These are phyloP conservation scores for Sinosuthora webbiana DNA, from an alignment of 2,113 vertebrate genomes.

Conservation along the genomic window DNA sequence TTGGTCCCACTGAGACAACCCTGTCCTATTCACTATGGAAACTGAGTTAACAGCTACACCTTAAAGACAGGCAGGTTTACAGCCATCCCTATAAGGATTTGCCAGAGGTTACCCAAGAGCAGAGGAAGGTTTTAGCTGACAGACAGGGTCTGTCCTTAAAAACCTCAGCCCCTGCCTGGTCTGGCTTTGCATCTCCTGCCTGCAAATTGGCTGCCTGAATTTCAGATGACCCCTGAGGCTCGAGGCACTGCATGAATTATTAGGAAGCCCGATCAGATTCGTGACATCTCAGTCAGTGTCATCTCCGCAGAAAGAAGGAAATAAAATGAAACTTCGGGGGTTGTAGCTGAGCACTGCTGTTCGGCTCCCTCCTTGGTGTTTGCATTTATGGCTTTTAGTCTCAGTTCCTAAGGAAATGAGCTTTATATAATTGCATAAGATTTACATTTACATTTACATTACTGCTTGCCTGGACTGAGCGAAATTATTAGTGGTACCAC, in stretches of 20 bases:
- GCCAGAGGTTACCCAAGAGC: background rate
- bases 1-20: background rate
- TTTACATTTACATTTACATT: background rate
- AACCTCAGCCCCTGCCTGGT: background rate
- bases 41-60: background rate
- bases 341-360: background rate
- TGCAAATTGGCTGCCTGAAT: constrained; percentile 35
- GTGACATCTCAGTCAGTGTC: constrained; percentile 9
- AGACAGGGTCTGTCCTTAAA: constrained; percentile 6
- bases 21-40: background rate
- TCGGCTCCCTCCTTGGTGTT: background rate
- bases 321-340: background rate
- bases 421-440: fast-evolving
- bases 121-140: background rate
- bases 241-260: background rate
- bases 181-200: background rate
- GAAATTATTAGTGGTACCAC: background rate
- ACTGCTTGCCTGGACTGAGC: background rate
- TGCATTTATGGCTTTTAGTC: background rate
- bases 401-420: background rate
- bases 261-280: background rate
- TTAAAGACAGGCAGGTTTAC: background rate
- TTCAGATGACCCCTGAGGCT: constrained; percentile 24
- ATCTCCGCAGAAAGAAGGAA: background rate
- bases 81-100: background rate